Conservation (phyloP, 2,888 invertebrate species). For the Acanthosepion esculentum region DNA sequence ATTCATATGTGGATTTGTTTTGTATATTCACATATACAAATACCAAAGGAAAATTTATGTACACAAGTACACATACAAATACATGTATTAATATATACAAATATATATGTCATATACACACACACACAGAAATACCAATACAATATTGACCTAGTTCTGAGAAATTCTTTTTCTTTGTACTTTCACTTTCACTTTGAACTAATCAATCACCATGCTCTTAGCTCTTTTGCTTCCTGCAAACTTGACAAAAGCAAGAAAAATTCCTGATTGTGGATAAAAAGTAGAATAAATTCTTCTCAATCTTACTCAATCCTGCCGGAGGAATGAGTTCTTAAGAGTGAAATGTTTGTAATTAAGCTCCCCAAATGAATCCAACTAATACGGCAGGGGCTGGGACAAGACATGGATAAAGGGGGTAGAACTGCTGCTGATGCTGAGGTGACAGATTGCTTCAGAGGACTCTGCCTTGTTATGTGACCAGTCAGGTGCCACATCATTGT, state of each 20-base stretch:
- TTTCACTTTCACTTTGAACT: constrained; percentile 20
- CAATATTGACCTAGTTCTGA: background rate
- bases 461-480: background rate
- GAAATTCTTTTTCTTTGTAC: background rate
- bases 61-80: background rate
- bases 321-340: background rate
- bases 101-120: background rate
- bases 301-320: background rate
- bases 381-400: background rate
- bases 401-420: background rate
- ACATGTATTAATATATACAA: background rate
- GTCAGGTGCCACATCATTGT: constrained; percentile 18
- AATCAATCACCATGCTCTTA: background rate
- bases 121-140: background rate
- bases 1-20: too few species aligned
- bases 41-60: too few species aligned
- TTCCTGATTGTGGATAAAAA: background rate
- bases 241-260: background rate
- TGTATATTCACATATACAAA: too few species aligned
- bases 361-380: background rate
- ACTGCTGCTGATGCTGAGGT: background rate
- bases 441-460: background rate
- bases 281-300: background rate
- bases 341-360: constrained; percentile 3
- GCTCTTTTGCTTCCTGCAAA: background rate